phyloP scores from a whole-genome alignment of 2,888 invertebrate genomes.

The Andrena camellia region DNA sequence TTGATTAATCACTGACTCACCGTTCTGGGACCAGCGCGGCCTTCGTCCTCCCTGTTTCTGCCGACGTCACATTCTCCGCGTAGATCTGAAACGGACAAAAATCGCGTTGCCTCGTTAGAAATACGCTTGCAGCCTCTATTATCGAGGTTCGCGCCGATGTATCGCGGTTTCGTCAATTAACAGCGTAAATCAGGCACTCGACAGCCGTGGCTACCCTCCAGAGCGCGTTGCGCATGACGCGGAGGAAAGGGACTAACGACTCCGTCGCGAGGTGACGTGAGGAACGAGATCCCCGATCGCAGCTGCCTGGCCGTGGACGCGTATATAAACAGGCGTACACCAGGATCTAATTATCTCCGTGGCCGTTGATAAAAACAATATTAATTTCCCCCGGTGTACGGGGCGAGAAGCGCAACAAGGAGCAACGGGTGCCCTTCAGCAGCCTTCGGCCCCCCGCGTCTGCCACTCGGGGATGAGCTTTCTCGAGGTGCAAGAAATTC shows the following conservation, averaged over 20 bases:
- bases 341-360: slow-evolving; percentile 61
- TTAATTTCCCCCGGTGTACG: slow-evolving; percentile 61
- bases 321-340: slow-evolving; percentile 25
- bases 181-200: neutral
- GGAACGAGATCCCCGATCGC: slow-evolving; percentile 44
- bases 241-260: slow-evolving; percentile 26
- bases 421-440: slow-evolving; percentile 23
- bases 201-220: neutral
- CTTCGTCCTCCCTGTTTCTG: slow-evolving; percentile 52
- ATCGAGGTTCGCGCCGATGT: neutral
- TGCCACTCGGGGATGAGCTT: neutral
- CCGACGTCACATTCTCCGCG: slow-evolving; percentile 54
- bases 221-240: slow-evolving; percentile 10
- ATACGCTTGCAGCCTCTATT: neutral
- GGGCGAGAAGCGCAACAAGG: slow-evolving; percentile 19
- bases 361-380: slow-evolving; percentile 63
- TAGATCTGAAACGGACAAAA: slow-evolving; percentile 60
- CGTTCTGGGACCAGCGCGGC: slow-evolving; percentile 48
- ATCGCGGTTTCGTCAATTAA: neutral
- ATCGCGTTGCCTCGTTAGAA: slow-evolving; percentile 28
- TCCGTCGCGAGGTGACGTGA: neutral
- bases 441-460: neutral
- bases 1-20: slow-evolving; percentile 73
- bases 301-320: slow-evolving; percentile 21
- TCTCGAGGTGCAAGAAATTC: neutral